Conservation (phyloP, 1,140 invertebrate species). For the Cryptotermes secundus region DNA sequence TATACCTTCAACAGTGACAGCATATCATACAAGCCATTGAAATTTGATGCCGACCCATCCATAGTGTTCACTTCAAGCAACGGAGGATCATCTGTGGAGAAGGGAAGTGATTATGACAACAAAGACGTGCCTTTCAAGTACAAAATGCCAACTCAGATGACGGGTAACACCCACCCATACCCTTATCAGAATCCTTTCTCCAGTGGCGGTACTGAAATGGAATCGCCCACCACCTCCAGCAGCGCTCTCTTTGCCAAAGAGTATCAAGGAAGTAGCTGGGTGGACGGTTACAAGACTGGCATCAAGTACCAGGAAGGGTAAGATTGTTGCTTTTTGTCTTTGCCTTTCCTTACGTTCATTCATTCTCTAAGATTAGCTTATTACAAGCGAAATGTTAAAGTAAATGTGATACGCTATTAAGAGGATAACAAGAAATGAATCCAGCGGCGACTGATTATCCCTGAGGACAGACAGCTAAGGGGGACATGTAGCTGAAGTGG, state of each 20-base stretch:
- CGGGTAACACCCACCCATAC: conserved; percentile 6
- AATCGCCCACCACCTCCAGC: not conserved
- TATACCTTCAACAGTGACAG: not conserved
- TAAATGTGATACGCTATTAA: too few relatives aligned
- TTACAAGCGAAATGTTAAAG: too few relatives aligned
- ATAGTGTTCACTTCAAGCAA: not conserved
- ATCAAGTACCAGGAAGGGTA: not conserved
- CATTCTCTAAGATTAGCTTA: too few relatives aligned
- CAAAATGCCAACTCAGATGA: not conserved
- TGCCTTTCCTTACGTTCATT: too few relatives aligned
- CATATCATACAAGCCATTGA: conserved; percentile 14
- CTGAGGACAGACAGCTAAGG: too few relatives aligned
- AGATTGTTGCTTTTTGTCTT: not conserved
- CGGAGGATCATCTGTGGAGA: not conserved
- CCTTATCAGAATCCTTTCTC: not conserved
- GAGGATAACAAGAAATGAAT: too few relatives aligned
- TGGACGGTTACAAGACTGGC: not conserved
- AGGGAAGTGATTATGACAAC: not conserved
- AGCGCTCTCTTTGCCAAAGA: not conserved
- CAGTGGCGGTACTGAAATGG: not conserved
- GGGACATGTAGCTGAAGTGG: not conserved
- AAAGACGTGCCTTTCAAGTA: not conserved
- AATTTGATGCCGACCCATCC: conserved; percentile 13
- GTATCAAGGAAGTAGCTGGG: not conserved
- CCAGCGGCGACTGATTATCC: too few relatives aligned